Conservation (phyloP, 2,888 invertebrate species). For the Deilephila elpenor region DNA sequence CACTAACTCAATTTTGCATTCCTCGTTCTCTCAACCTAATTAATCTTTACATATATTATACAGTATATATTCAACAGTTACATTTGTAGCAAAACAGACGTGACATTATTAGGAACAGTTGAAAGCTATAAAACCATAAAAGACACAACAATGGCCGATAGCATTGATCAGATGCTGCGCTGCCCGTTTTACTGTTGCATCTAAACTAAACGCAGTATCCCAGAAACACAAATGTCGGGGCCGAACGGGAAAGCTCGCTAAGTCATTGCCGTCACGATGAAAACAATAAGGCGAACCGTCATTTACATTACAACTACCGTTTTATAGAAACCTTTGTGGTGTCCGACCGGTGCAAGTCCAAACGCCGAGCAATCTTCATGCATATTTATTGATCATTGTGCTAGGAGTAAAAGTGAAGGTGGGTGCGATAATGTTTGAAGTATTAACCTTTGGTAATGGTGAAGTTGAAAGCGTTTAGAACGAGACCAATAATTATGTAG, state of each 20-base stretch:
- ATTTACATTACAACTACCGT: conserved; percentile 47
- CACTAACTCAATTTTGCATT: too few relatives aligned
- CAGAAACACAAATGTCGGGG: conserved; percentile 49
- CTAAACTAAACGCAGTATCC: conserved; percentile 40
- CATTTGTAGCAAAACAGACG: not conserved
- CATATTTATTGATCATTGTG: conserved; percentile 24
- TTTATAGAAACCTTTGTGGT: conserved; percentile 35
- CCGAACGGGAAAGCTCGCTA: conserved; percentile 50
- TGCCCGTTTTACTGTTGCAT: conserved; percentile 24
- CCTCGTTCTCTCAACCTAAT: too few relatives aligned
- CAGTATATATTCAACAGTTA: not conserved
- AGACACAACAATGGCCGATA: conserved; percentile 8
- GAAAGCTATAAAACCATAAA: conserved; percentile 16
- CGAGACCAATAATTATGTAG: not conserved
- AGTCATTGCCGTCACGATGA: conserved; percentile 42
- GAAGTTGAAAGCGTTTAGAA: not conserved
- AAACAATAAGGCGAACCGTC: conserved; percentile 50
- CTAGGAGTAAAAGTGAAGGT: conserved; percentile 12
- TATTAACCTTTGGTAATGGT: not conserved
- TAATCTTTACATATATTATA: too few relatives aligned
- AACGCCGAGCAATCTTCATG: conserved; percentile 15
- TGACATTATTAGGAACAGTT: conserved; percentile 1
- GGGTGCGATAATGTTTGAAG: not conserved
- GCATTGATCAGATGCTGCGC: conserved; percentile 21
- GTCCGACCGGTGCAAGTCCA: conserved; percentile 9